Conservation (phyloP, 2,888 invertebrate genomes). For the Adelognathus sp. region DNA sequence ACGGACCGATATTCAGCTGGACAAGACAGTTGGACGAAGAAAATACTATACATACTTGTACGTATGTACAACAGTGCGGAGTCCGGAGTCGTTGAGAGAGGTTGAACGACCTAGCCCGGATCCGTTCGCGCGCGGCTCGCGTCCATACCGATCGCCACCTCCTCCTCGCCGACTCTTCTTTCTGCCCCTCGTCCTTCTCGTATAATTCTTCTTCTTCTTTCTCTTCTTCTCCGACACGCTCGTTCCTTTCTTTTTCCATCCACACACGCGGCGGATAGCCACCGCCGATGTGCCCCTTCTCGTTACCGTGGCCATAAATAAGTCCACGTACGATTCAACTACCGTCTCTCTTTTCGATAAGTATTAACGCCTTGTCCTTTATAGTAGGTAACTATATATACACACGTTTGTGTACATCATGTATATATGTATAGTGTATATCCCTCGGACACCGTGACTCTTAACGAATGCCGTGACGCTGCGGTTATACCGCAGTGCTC, state of each 20-base stretch:
- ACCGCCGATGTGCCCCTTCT: slow-evolving; percentile 60
- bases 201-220: slow-evolving; percentile 22
- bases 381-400: slow-evolving; percentile 16
- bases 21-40: slow-evolving; percentile 65
- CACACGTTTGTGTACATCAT: neutral
- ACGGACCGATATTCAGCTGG: slow-evolving; percentile 39
- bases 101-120: slow-evolving; percentile 77
- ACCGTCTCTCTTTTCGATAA: slow-evolving; percentile 72
- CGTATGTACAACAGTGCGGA: slow-evolving; percentile 59
- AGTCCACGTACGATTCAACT: slow-evolving; percentile 65
- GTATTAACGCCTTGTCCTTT: slow-evolving; percentile 70
- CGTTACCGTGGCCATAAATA: slow-evolving; percentile 71
- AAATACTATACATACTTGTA: slow-evolving; percentile 65
- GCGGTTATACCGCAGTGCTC: slow-evolving; percentile 51
- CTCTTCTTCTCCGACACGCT: slow-evolving; percentile 23
- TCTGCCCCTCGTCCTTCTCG: slow-evolving; percentile 61
- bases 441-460: slow-evolving; percentile 47
- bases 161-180: slow-evolving; percentile 42
- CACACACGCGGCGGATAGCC: slow-evolving; percentile 37
- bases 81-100: slow-evolving; percentile 69
- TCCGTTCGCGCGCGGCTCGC: slow-evolving; percentile 68
- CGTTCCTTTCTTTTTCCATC: slow-evolving; percentile 38
- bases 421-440: neutral
- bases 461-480: slow-evolving; percentile 58
- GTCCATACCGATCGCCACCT: slow-evolving; percentile 74